Base-by-base conservation (phyloP, 2,113 vertebrate genomes). In the Eptatretus burgeri region DNA sequence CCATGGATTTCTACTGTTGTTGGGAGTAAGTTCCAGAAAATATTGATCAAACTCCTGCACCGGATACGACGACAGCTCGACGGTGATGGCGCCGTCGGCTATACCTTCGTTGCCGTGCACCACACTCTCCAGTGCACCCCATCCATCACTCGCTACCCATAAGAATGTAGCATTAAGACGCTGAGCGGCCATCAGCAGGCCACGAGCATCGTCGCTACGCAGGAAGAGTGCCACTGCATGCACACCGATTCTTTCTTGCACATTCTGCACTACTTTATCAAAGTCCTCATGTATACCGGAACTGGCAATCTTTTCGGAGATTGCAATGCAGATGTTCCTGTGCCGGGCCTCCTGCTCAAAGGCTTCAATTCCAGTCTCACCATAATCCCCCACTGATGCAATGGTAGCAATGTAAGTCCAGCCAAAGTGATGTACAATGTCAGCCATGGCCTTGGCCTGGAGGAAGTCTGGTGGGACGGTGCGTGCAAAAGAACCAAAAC, bases 341-440 rank as follows among this genome's bases (percentile, higher is more conserved):
- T 83, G 72, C 2, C 89, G 80, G 1, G 89, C 91, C 51, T 98
- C 89, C 67, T 94, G 91, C 70, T 98, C 91, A 0, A 98, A 98
- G 16, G 91, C 91, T 70, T 98, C 91, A 0, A 98, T 98, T 1
- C 91, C 91, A 0, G 89, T 95, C 74, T 96, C 91, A 0, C 91
- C 91, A 0, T 98, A 98, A 71, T 98, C 91, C 0, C 89, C 91
- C 67, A 95, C 91, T 0, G 91, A 98, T 10, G 91, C 91, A 62
- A 98, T 85, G 0, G 91, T 98, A 14, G 89, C 94, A 63, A 98
- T 89, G 0, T 98, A 98, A 1, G 91, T 98, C 91, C 91, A 98
- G 74, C 95, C 95, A 71, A 98, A 98, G 71, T 78, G 82, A 1
- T 85, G 73, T 51, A 98, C 56, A 72, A 98, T 96, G 72, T 98